A percentile compares a stretch with the other conserved stretches of the same genome.
These are phyloP conservation scores for Botia kubotai DNA, from an alignment of 2,797 vertebrate genomes.

Conservation along the genomic window DNA sequence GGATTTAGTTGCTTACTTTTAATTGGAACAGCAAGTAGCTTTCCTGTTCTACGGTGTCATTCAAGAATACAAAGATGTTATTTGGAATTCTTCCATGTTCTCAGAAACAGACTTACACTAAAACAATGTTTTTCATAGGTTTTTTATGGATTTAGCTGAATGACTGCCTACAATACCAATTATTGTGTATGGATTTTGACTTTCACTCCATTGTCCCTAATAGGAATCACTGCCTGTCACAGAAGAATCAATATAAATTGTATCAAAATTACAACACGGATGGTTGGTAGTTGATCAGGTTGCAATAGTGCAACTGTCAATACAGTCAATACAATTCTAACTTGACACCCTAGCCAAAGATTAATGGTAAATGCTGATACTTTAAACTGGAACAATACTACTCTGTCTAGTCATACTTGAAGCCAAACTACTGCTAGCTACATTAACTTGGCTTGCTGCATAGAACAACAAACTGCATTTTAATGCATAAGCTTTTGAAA, in stretches of 20 bases:
- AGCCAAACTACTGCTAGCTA: slow-evolving; percentile 16
- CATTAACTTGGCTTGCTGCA: slow-evolving; percentile 25
- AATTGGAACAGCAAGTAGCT: too few species aligned
- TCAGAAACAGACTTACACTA: background rate
- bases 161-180: background rate
- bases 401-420: background rate
- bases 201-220: slow-evolving; percentile 16
- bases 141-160: background rate
- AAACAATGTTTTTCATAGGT: background rate
- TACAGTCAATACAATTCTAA: slow-evolving; percentile 45
- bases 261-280: slow-evolving; percentile 33
- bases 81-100: background rate
- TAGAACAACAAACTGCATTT: background rate
- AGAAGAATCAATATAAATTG: slow-evolving; percentile 38
- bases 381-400: slow-evolving; percentile 2
- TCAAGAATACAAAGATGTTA: background rate
- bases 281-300: background rate
- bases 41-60: background rate
- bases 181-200: background rate
- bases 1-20: too few species aligned
- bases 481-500: background rate
- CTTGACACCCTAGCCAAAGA: slow-evolving; percentile 24
- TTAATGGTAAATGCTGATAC: slow-evolving; percentile 44
- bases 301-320: slow-evolving; percentile 28
- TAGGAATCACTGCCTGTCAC: background rate